These are phyloP conservation scores for Arizona elegans DNA, from an alignment of 2,113 vertebrate genomes.

Conservation along the genomic window DNA sequence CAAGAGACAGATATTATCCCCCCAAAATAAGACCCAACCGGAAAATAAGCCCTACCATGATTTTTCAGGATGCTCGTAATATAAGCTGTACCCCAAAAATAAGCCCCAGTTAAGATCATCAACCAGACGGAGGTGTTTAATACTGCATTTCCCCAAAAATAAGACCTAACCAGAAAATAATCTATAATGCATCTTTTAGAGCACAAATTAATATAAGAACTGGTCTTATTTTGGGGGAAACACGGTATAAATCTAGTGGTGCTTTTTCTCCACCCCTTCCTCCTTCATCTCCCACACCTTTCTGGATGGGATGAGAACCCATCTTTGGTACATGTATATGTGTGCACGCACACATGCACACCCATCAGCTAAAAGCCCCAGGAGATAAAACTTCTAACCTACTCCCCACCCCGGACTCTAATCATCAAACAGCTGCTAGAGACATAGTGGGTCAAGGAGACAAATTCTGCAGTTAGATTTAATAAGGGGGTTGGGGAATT, in stretches of 20 bases:
- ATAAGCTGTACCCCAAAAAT: too few relatives aligned
- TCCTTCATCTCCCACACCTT: background rate
- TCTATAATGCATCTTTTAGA: too few relatives aligned
- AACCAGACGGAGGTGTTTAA: too few relatives aligned
- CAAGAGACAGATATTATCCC: background rate
- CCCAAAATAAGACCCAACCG: too few relatives aligned
- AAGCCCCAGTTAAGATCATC: too few relatives aligned
- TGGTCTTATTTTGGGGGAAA: too few relatives aligned
- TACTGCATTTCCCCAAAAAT: too few relatives aligned
- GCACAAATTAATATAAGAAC: too few relatives aligned
- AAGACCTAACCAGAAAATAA: too few relatives aligned
- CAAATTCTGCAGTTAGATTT: conserved; percentile 36
- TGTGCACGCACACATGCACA: too few relatives aligned
- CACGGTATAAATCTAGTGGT: background rate
- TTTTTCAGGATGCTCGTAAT: too few relatives aligned
- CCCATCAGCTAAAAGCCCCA: background rate
- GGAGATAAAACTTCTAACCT: background rate
- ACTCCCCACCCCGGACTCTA: background rate
- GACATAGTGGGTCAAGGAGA: conserved; percentile 17
- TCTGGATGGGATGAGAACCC: background rate
- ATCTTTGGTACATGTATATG: background rate
- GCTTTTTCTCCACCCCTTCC: background rate
- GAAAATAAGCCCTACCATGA: too few relatives aligned
- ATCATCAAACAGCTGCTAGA: conserved; percentile 20
- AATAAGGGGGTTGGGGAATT: conserved; percentile 36